These are phyloP conservation scores for Xenopus laevis DNA, from an alignment of 2,113 vertebrate species.

Conservation along the genomic window DNA sequence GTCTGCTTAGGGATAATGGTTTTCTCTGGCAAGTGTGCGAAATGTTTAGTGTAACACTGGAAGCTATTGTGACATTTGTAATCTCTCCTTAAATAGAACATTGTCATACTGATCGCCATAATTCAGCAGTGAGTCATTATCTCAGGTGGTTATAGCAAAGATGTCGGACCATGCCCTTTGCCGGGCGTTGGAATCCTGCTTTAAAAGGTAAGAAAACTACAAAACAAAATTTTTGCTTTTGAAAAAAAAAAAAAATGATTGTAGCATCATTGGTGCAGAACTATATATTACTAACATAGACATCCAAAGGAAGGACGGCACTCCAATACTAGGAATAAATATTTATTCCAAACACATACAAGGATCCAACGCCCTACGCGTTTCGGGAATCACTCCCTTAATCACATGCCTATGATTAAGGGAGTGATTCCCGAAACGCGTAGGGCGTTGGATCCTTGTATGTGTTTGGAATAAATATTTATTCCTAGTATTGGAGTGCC, in stretches of 20 bases:
- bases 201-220: neutral
- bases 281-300: too few species aligned
- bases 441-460: too few species aligned
- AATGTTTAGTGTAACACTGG: constrained; percentile 2
- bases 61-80: constrained; percentile 15
- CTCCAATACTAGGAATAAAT: too few species aligned
- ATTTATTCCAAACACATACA: too few species aligned
- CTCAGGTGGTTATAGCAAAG: neutral
- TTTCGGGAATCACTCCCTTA: too few species aligned
- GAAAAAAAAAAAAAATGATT: neutral
- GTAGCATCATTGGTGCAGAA: neutral
- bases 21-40: constrained; percentile 21
- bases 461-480: too few species aligned
- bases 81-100: constrained; percentile 26
- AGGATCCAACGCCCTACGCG: too few species aligned
- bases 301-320: too few species aligned
- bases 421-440: too few species aligned
- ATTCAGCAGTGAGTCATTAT: neutral
- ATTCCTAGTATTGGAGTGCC: too few species aligned
- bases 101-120: neutral
- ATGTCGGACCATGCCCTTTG: neutral
- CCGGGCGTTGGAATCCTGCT: neutral
- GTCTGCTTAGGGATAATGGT: constrained; percentile 6
- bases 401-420: too few species aligned
- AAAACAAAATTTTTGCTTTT: too few species aligned